Conservation (phyloP, 2,888 invertebrate genomes). For the Apodemia mormo region DNA sequence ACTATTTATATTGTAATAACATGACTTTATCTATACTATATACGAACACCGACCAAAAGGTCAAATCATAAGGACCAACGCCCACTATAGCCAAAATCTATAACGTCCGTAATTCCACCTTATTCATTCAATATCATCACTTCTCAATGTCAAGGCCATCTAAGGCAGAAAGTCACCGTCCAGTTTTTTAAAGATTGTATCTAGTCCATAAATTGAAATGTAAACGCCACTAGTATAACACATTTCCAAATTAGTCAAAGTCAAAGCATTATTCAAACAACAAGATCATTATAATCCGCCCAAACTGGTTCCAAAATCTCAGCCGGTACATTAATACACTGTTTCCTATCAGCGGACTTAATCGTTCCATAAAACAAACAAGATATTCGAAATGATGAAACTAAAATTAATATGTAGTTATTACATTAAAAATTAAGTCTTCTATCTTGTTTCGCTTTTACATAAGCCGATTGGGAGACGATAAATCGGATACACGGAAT, state of each 20-base stretch:
- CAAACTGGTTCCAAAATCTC: not conserved
- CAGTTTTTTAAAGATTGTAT: not conserved
- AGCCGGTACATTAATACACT: slow-evolving; percentile 21
- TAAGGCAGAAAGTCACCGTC: not conserved
- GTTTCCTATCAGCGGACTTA: slow-evolving; percentile 27
- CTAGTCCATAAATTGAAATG: not conserved
- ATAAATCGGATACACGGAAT: not conserved
- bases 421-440: slow-evolving; percentile 9
- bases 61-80: too few relatives aligned
- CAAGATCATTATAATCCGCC: slow-evolving; percentile 14
- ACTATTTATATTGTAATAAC: too few relatives aligned
- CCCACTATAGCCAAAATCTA: too few relatives aligned
- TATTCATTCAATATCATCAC: not conserved
- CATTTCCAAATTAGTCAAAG: slow-evolving; percentile 16
- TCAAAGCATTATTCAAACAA: slow-evolving; percentile 16
- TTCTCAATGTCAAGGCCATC: not conserved
- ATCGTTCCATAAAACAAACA: slow-evolving; percentile 32
- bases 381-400: slow-evolving; percentile 14
- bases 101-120: not conserved
- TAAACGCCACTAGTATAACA: not conserved
- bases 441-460: slow-evolving; percentile 3
- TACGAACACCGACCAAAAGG: too few relatives aligned
- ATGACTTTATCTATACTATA: too few relatives aligned
- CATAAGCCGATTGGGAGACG: slow-evolving; percentile 6
- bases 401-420: slow-evolving; percentile 16